Evolutionary conservation across 2,113 vertebrate species (phyloP), one percentile per base, ranked within the genome.

Genomic region (Muntiacus reevesi): DNA sequence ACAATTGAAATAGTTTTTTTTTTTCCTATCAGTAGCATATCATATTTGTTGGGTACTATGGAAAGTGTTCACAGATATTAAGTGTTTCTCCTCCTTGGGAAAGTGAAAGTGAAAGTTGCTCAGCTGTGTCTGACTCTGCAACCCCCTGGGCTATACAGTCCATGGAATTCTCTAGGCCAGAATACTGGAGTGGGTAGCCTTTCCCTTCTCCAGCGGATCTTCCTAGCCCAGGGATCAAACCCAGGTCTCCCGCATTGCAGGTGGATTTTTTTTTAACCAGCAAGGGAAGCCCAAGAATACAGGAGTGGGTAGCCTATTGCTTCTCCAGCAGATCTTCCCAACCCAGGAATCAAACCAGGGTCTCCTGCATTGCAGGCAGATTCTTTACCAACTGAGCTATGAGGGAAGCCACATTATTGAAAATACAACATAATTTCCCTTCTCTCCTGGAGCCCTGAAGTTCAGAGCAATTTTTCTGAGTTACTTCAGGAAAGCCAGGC

Each of bases 11-110:
- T 78, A 89, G 0, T 30, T 95, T 57, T 50, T 62, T 71, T 88
- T 95, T 50, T 50, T 8, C 9, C 57, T 40, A 94, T 92, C 59
- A 98, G 95, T 89, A 98, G 93, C 71, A 64, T 50, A 94, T 62
- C 96, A 95, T 54, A 76, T 94, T 97, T 96, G n/a, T 89, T 98
- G 96, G 96, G 74, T 95, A 97, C 97, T 98, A 97, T 96, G 97
- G 96, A 96, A 98, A 98, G 57, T 83, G 50, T 96, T 98, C 87
- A 95, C 74, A 98, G 96, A 97, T 88, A 98, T 93, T 91, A 94
- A 59, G 59, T 43, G 57, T 97, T 96, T 97, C 55, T 88, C 57
- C 92, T 94, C 87, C 95, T 12, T 12, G 1, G 64, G 52, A 97
- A 98, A 98, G 54, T 55, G 17, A 55, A 55, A 55, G 54, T 55